Base-by-base conservation (phyloP, 2,113 vertebrate species). In the Sorex araneus region DNA sequence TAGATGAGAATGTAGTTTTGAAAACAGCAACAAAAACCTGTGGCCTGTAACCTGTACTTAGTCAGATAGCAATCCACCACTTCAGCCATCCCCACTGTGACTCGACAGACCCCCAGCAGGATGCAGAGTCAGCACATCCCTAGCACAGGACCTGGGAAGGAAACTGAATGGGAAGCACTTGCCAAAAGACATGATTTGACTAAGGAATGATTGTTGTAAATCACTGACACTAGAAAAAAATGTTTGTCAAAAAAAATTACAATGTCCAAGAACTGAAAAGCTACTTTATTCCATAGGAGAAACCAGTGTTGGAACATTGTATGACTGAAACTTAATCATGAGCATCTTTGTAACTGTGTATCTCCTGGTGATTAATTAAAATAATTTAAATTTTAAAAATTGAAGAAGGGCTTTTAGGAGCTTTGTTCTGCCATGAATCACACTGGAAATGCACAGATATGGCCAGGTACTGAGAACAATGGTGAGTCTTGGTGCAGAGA, bases 1-100 rank as follows among this genome's bases (percentile, higher is more conserved):
- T 45, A 99, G 95, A 99, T 99, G 98, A 97, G 98, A 88, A 98
- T 99, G 98, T 98, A 99, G 95, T 99, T 99, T 97, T 99, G 99
- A 98, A 99, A 98, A 95, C 50, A 54, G 50, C 50, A 54, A 54
- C 16, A 10, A 54, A 54, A 97, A 98, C 0, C 96, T 8, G 94
- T 99, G 66, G 98, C 99, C 67, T 97, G 30, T n/a, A 30, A 97
- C 23, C 98, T 99, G 67, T 99, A 98, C 90, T 95, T n/a, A n/a
- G n/a, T n/a, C n/a, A n/a, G n/a, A 93, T 0, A 97, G 99, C 81
- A 98, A 98, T 3, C 98, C 98, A 32, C 98, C 98, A 1, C 97
- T 97, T 80, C 98, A 99, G 86, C 98, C 99, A 32, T 57, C 18
- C 82, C 30, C 23, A 45, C 8, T 21, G 2, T 79, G 90, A 80